Evolutionary conservation across 2,888 invertebrate species (phyloP), one percentile per base, ranked within the genome.

Genomic region (Ectemnius cavifrons): DNA sequence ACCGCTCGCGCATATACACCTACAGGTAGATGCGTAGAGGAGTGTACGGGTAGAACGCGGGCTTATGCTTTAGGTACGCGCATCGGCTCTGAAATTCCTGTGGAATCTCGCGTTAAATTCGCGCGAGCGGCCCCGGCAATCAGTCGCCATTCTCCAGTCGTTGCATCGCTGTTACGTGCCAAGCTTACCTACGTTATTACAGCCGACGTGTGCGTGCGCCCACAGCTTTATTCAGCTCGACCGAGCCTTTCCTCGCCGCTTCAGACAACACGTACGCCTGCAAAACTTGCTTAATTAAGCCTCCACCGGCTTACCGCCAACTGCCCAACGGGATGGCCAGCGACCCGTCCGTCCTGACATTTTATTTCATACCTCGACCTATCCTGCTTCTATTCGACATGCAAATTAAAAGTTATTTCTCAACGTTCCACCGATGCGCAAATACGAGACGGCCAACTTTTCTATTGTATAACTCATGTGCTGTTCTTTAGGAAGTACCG

Each of bases 81-180:
- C 69, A 60, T 64, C 67, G 64, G 66, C 70, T 37, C 37, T 66
- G 61, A 73, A 77, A 78, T 83, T 84, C 75, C 76, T 45, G 73
- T 77, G 77, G 82, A 85, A 85, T 84, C 75, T 77, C 70, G 82
- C 72, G 82, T 83, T 83, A 82, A 85, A 84, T 86, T 83, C 78
- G 73, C 83, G 75, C 78, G 83, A 52, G 52, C 37, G 37, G 37
- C 75, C 84, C 78, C 84, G 81, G 86, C 86, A 87, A 87, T 87
- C 87, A 87, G 87, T 83, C 79, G 82, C 85, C 83, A 86, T 87
- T 87, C 84, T 85, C 73, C 76, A 66, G 74, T 77, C 79, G 80
- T 81, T 81, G 80, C 77, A 78, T 71, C 77, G 78, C 80, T 78
- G 84, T 81, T 83, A 85, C 86, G 85, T 86, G 84, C 82, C 73